Base-by-base conservation (phyloP, 2,797 vertebrate genomes). In the Acipenser transmontanus region DNA sequence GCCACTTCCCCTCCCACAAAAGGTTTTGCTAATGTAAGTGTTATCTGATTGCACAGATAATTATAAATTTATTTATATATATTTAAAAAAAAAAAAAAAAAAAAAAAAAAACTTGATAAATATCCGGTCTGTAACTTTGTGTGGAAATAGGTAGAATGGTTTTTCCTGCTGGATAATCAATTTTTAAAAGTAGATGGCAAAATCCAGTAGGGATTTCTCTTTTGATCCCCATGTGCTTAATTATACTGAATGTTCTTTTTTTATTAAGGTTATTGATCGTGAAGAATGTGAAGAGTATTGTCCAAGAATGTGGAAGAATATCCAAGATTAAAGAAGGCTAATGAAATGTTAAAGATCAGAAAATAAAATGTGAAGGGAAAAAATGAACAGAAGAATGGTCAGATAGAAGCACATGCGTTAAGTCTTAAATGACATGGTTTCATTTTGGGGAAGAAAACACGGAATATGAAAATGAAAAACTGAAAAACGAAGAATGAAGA, bases 241-340 rank as follows among this genome's bases (percentile, higher is more conserved):
- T 94, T 93, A 92, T 93, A 95, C 93, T 96, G 92, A 97, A 96
- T 97, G 94, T 97, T 96, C 91, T 96, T 97, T 95, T 97, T 96
- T 93, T 92, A 94, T 94, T 94, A 96, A 97, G 94, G 94, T 95
- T 94, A 96, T 94, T 97, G 92, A 91, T 93, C 93, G 92, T 92
- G 94, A 97, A 95, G 95, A 94, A 93, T 93, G 93, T 92, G 95
- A 97, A 96, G 94, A 98, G 93, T 97, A 95, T 93, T 94, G 93
- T 94, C 91, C 93, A 96, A 95, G 93, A 96, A 94, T 95, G 91
- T 92, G 93, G 94, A 96, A 96, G 94, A 96, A 94, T 89, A 87
- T 93, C 92, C 93, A 96, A 95, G 94, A 98, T 97, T 94, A 95
- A 94, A 91, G 94, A 95, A 96, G 94, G 93, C 95, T 96, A 92